Evolutionary conservation across 2,888 invertebrate genomes (phyloP).

Genomic region (Heliconius hortense): DNA sequence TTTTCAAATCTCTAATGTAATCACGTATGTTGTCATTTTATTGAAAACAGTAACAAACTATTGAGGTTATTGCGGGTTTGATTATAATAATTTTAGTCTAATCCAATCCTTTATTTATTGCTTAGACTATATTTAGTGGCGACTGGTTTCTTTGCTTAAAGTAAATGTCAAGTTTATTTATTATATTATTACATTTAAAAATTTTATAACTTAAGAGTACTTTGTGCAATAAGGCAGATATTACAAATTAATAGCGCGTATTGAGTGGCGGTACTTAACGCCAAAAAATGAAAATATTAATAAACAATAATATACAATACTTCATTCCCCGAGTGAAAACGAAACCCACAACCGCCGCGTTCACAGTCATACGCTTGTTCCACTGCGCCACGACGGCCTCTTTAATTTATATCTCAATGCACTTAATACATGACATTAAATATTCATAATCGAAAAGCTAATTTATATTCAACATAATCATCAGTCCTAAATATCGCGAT

Average conservation of each 20-base stretch:
- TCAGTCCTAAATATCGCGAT: not conserved
- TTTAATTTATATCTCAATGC: not conserved
- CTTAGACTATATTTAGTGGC: not conserved
- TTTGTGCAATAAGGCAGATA: not conserved
- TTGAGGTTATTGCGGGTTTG: not conserved
- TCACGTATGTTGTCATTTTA: not conserved
- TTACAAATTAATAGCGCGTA: not conserved
- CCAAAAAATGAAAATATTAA: not conserved
- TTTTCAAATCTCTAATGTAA: not conserved
- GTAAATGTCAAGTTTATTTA: not conserved
- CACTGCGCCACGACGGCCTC: not conserved
- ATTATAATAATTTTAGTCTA: not conserved
- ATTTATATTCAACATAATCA: not conserved
- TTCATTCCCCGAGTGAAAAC: not conserved
- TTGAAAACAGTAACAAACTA: not conserved
- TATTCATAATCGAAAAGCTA: not conserved
- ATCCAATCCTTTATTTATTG: conserved; percentile 5
- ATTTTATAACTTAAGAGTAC: too few relatives aligned
- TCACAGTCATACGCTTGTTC: not conserved
- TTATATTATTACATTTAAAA: not conserved
- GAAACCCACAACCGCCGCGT: not conserved
- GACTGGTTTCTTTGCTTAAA: not conserved
- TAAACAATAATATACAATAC: too few relatives aligned
- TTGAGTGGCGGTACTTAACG: not conserved
- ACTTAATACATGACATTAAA: conserved; percentile 5